These are phyloP conservation scores for Diachrysia chrysitis DNA, from an alignment of 2,888 invertebrate genomes.

Conservation along the genomic window DNA sequence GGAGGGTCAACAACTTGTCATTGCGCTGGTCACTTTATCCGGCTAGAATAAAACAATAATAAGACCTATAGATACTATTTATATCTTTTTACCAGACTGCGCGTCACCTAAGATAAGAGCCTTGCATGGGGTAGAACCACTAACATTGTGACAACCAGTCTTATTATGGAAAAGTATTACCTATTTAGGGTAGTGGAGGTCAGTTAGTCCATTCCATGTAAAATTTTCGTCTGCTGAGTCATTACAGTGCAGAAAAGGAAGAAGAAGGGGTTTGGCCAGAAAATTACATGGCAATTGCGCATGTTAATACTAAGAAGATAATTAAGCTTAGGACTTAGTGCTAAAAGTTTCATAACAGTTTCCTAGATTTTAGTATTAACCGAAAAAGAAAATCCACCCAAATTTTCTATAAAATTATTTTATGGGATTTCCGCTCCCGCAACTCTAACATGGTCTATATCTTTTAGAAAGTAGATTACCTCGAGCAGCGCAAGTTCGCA, in stretches of 20 bases:
- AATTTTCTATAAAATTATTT: not conserved
- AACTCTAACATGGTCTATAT: slow-evolving; percentile 38
- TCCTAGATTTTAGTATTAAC: too few relatives aligned
- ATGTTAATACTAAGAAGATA: too few relatives aligned
- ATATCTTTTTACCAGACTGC: not conserved
- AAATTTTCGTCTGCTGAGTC: too few relatives aligned
- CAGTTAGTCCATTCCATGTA: too few relatives aligned
- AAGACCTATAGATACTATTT: not conserved
- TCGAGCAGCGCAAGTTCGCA: slow-evolving; percentile 48
- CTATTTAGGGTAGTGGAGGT: too few relatives aligned
- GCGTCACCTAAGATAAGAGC: not conserved
- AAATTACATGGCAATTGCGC: too few relatives aligned
- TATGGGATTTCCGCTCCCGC: slow-evolving; percentile 48
- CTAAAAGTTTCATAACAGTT: too few relatives aligned
- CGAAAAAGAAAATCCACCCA: not conserved
- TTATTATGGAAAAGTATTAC: too few relatives aligned
- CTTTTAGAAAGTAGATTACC: slow-evolving; percentile 74
- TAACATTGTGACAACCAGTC: too few relatives aligned
- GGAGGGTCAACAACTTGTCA: slow-evolving; percentile 22
- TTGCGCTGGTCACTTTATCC: slow-evolving; percentile 20
- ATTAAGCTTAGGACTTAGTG: too few relatives aligned
- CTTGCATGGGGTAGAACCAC: not conserved
- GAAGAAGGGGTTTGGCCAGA: too few relatives aligned
- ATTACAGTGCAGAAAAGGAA: too few relatives aligned
- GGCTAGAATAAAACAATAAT: slow-evolving; percentile 16